phyloP scores from a whole-genome alignment of 1,140 invertebrate genomes.

The Gryon sp. region DNA sequence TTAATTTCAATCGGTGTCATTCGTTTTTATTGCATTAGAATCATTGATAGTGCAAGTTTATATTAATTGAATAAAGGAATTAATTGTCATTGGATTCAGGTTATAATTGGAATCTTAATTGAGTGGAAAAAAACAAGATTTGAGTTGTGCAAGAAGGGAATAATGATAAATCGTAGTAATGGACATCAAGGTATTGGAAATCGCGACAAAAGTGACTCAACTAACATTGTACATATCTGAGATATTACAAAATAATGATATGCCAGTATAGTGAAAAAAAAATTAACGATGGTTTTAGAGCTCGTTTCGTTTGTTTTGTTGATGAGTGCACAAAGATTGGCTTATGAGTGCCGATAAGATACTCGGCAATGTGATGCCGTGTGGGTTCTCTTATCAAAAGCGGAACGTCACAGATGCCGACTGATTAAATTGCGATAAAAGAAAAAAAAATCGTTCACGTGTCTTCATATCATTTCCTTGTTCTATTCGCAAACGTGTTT shows the following conservation, averaged over 20 bases:
- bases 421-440: slow-evolving; percentile 39
- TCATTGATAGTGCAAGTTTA: too few relatives aligned
- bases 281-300: slow-evolving; percentile 40
- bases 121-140: too few relatives aligned
- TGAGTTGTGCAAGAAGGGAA: too few relatives aligned
- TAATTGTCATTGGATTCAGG: too few relatives aligned
- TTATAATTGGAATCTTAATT: too few relatives aligned
- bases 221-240: slow-evolving; percentile 61
- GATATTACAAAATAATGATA: slow-evolving; percentile 42
- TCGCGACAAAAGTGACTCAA: slow-evolving; percentile 45
- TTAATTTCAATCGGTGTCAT: too few relatives aligned
- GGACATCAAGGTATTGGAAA: slow-evolving; percentile 37
- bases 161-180: slow-evolving; percentile 10
- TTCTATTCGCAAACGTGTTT: slow-evolving; percentile 19
- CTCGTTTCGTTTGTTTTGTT: slow-evolving; percentile 57
- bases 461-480: slow-evolving; percentile 32
- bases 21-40: too few relatives aligned
- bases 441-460: slow-evolving; percentile 56
- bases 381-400: slow-evolving; percentile 54
- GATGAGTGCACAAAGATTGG: slow-evolving; percentile 60
- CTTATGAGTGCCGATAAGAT: slow-evolving; percentile 54
- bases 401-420: slow-evolving; percentile 59
- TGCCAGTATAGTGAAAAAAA: slow-evolving; percentile 32
- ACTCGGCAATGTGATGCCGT: slow-evolving; percentile 51
- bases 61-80: too few relatives aligned